A percentile compares a stretch with the other conserved stretches of the same genome.
phyloP scores from a whole-genome alignment of 1,140 invertebrate species.

The Zelostemma sp. region DNA sequence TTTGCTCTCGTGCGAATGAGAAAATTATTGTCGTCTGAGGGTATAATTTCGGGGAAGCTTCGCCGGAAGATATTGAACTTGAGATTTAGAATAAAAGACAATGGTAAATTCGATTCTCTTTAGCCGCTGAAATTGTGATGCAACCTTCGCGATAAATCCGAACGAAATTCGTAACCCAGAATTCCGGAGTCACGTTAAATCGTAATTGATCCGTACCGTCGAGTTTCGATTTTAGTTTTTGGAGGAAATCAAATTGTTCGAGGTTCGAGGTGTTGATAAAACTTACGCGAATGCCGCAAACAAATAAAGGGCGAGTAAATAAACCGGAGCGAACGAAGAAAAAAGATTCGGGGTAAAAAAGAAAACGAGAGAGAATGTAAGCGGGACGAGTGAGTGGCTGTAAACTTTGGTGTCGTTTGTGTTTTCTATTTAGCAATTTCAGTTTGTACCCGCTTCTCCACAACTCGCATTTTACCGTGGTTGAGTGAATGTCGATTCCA shows the following conservation, averaged over 20 bases:
- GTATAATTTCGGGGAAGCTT: neutral
- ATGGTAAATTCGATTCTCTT: too few species aligned
- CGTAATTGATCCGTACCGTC: too few species aligned
- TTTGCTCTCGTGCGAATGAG: neutral
- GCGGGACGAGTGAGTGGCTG: constrained; percentile 55
- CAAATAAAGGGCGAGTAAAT: constrained; percentile 2
- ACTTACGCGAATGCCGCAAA: neutral
- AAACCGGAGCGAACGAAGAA: constrained; percentile 23
- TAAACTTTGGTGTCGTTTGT: constrained; percentile 63
- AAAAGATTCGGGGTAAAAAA: constrained; percentile 10
- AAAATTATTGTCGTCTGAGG: neutral
- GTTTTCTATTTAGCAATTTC: constrained; percentile 66
- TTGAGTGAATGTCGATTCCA: neutral
- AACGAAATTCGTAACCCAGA: too few species aligned
- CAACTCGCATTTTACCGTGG: constrained; percentile 6
- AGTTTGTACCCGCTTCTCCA: constrained; percentile 37
- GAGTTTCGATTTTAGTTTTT: too few species aligned
- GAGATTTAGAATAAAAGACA: too few species aligned
- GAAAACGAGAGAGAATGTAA: constrained; percentile 19
- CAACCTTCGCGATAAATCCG: too few species aligned
- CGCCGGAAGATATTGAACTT: neutral
- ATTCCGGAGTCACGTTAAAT: too few species aligned
- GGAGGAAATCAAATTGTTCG: too few species aligned
- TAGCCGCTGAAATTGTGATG: too few species aligned
- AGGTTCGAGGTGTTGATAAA: neutral